A percentile compares a stretch with the other conserved stretches of the same genome.
Conservation (phyloP, 1,140 invertebrate species). For the Rhopalosiphum padi region DNA sequence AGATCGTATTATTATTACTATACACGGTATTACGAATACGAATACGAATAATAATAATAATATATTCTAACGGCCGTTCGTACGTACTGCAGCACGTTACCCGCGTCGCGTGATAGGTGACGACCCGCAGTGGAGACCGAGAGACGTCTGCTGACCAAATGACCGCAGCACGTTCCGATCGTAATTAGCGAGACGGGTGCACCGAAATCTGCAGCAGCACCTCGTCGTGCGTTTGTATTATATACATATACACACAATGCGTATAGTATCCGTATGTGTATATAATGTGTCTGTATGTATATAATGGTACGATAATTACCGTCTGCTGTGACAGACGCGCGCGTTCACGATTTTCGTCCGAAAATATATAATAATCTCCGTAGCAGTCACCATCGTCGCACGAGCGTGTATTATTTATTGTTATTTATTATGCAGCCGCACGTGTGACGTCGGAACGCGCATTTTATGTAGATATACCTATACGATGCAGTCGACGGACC, state of each 20-base stretch:
- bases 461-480: background rate
- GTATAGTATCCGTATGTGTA: background rate
- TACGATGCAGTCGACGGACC: background rate
- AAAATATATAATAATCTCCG: conserved; percentile 21
- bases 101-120: background rate
- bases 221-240: background rate
- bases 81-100: background rate
- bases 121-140: background rate
- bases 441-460: background rate
- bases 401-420: background rate
- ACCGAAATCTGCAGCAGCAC: background rate
- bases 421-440: background rate
- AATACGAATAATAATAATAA: background rate
- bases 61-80: background rate
- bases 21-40: background rate
- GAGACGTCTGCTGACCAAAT: conserved; percentile 53
- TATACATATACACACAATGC: too few species aligned
- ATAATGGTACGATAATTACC: background rate
- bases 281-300: too few species aligned
- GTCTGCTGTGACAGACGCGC: background rate
- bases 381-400: background rate
- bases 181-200: conserved; percentile 5
- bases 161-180: conserved; percentile 35
- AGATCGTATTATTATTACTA: background rate
- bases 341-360: background rate